Base-by-base conservation (phyloP, 2,797 vertebrate genomes). In the Megalops cyprinoides region DNA sequence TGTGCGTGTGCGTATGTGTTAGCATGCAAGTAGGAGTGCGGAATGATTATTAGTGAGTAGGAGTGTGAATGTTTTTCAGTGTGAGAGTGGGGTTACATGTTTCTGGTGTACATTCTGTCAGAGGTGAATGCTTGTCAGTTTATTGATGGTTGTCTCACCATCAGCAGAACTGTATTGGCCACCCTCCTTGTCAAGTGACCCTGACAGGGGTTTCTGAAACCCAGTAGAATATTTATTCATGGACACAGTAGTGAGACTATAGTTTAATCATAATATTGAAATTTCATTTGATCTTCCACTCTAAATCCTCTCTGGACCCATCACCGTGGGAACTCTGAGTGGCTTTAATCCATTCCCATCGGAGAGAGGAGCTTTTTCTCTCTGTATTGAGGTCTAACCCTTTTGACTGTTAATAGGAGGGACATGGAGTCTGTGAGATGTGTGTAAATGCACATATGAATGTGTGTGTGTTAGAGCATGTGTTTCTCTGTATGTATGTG, bases 401-500 rank as follows among this genome's bases (percentile, higher is more conserved):
- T 67, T 67, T 37, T 67, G 62, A 37, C 20, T 31, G 34, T 39
- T 67, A 4, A 20, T 28, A 67, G 62, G 34, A 39, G 14, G 25
- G 31, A 25, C 3, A 65, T n/a, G n/a, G 60, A 15, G 28, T 65
- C 60, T 31, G 60, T 65, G 56, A n/a, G 12, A n/a, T 34, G 74
- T 25, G 56, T 58, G 56, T 58, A 10, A 23, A 8, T 58, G 56
- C 20, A 8, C 56, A n/a, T 23, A 58, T 23, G 56, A 58, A 58
- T 23, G 25, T 74, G 28, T 81, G 62, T 80, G 74, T 78, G 28
- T 65, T 74, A 79, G 58, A 79, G 48, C 71, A 71, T 82, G 42
- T 81, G 25, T 77, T 75, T 56, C 44, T 55, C 49, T 10, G 18
- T 39, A 5, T 39, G 62, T 69, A 2, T 53, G 12, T 53, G 6